A percentile compares a stretch with the other conserved stretches of the same genome.
phyloP scores from a whole-genome alignment of 2,888 invertebrate genomes.

The Coelinius sp. region DNA sequence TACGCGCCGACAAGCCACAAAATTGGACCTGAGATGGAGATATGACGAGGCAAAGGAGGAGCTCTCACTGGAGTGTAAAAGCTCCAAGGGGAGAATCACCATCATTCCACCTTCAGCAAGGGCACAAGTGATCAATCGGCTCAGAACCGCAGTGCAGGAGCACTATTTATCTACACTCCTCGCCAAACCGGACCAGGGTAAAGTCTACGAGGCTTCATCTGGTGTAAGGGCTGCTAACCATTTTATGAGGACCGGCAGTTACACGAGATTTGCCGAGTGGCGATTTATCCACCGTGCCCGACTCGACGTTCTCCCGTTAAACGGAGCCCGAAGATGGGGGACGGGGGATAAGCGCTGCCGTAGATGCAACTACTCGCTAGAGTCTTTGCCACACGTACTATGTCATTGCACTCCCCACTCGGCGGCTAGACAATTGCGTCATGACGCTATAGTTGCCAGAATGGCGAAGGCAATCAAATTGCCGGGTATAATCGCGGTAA shows the following conservation, averaged over 20 bases:
- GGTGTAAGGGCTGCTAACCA: slow-evolving; percentile 51
- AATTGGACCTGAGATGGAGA: no score
- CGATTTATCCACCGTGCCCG: slow-evolving; percentile 64
- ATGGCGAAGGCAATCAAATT: slow-evolving; percentile 44
- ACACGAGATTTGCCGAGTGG: slow-evolving; percentile 65
- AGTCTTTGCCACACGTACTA: slow-evolving; percentile 64
- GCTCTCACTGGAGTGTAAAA: no score
- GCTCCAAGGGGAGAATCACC: no score
- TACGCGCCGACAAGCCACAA: no score
- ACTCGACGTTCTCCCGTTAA: slow-evolving; percentile 58
- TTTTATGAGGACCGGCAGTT: slow-evolving; percentile 53
- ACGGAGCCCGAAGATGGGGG: slow-evolving; percentile 47
- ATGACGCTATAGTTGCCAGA: slow-evolving; percentile 50
- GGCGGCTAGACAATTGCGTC: slow-evolving; percentile 53
- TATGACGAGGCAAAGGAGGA: no score
- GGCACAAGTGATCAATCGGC: not conserved
- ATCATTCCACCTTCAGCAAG: no score
- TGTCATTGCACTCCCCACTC: slow-evolving; percentile 60
- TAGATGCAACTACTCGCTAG: slow-evolving; percentile 51
- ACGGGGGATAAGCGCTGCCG: slow-evolving; percentile 53
- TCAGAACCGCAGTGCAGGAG: not conserved
- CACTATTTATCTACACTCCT: slow-evolving; percentile 14
- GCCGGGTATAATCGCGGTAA: slow-evolving; percentile 40
- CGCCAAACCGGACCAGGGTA: no score
- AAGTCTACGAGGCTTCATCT: slow-evolving; percentile 49